Evolutionary conservation across 1,140 invertebrate genomes (phyloP).

Genomic region (Nephotettix cincticeps): DNA sequence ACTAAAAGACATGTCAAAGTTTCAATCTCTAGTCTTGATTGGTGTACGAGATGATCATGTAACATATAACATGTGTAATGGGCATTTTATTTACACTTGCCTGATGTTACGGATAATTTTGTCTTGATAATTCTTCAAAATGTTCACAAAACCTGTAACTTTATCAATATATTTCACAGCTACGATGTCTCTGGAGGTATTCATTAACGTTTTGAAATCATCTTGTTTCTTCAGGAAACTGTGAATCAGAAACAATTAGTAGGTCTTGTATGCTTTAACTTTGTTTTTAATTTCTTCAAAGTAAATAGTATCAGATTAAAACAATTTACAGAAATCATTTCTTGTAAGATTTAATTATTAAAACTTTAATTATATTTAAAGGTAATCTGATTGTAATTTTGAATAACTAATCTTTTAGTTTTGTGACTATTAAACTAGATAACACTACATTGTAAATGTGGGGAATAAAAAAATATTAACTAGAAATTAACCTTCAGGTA

Average conservation of each 20-base stretch:
- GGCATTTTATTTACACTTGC: too few relatives aligned
- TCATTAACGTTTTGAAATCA: neutral
- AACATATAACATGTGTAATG: too few relatives aligned
- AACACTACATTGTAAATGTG: too few relatives aligned
- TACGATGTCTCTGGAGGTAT: neutral
- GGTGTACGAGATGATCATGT: too few relatives aligned
- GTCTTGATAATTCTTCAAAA: slow-evolving; percentile 40
- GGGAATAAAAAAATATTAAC: too few relatives aligned
- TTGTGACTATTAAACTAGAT: too few relatives aligned
- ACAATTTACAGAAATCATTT: neutral
- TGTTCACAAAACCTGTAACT: slow-evolving; percentile 23
- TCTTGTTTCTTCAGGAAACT: neutral
- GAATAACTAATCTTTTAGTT: too few relatives aligned
- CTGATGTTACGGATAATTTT: slow-evolving; percentile 39
- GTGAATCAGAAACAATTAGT: neutral
- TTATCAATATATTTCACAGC: neutral
- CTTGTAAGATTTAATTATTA: neutral
- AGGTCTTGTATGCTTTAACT: neutral
- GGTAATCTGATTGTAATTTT: too few relatives aligned
- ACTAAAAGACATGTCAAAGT: too few relatives aligned
- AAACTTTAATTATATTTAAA: too few relatives aligned
- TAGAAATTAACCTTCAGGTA: too few relatives aligned
- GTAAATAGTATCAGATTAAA: neutral
- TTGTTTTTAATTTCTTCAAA: neutral
- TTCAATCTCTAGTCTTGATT: too few relatives aligned